Evolutionary conservation across 1,140 invertebrate species (phyloP), one percentile per base, ranked within the genome.

Genomic region (Chironomus striatipennis): DNA sequence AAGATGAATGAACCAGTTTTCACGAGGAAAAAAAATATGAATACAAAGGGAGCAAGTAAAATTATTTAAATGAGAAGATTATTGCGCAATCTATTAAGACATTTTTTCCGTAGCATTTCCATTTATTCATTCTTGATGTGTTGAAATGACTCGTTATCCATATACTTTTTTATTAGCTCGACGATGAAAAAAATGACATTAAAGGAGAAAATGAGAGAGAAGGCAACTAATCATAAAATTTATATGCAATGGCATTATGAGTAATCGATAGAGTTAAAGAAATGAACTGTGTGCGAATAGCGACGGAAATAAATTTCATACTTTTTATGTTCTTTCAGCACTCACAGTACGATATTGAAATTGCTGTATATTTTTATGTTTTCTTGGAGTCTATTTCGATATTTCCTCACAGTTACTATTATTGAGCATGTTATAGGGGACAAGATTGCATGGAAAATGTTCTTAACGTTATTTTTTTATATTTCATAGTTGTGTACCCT

Each of bases 161-260:
- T n/a, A 57, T 57, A 12, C 15, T 47, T 12, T n/a, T 57, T 57
- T 57, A 57, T 57, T 57, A 57, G 47, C 47, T 57, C 24, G 24
- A 34, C 24, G 24, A 34, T 34, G 24, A 34, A 34, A 34, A 34
- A 34, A 34, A 34, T 34, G 24, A 5, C 24, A 34, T 34, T 34
- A 34, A 34, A 34, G 5, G 24, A 34, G 24, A 34, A 34, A 34
- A n/a, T 57, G 47, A 57, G n/a, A n/a, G 47, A n/a, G 12, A 57
- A 57, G 12, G 47, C 9, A 57, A 57, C 47, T 57, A 57, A 57
- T 57, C 47, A 57, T 57, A 57, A 57, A 57, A 57, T 57, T 12
- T 57, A n/a, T 57, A 57, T 57, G 47, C 47, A 57, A 57, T 57
- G 47, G n/a, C 47, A 57, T 57, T 57, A 57, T 57, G 47, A 57